phyloP scores from a whole-genome alignment of 2,113 vertebrate genomes.

The Carollia perspicillata region DNA sequence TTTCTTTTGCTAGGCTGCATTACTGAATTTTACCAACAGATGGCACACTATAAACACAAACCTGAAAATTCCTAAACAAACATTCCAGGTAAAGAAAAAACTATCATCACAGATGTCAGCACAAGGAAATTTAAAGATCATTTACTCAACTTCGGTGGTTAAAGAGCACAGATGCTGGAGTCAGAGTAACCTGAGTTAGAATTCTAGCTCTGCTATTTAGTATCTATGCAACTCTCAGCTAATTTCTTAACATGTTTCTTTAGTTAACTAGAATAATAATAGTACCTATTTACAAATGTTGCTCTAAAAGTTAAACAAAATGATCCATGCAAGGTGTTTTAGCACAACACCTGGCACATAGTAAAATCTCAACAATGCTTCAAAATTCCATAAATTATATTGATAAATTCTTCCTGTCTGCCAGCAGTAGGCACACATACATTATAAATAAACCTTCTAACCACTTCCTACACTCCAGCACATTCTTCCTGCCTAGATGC shows the following conservation, averaged over 20 bases:
- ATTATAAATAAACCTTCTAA: neutral
- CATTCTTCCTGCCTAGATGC: neutral
- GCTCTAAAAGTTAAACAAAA: conserved; percentile 8
- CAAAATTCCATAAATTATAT: neutral
- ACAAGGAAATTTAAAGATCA: neutral
- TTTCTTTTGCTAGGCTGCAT: neutral
- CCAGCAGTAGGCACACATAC: neutral
- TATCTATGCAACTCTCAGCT: neutral
- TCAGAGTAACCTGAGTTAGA: neutral
- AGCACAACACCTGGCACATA: neutral
- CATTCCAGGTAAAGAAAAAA: neutral
- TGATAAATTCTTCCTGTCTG: neutral
- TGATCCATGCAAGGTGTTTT: neutral
- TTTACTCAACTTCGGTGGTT: neutral
- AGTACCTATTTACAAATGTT: neutral
- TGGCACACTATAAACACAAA: conserved; percentile 58
- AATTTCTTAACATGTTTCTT: neutral
- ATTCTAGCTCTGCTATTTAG: neutral
- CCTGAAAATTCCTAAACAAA: neutral
- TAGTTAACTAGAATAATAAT: neutral
- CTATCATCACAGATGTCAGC: neutral
- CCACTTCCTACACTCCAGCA: neutral
- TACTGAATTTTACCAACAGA: conserved; percentile 51
- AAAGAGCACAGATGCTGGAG: neutral
- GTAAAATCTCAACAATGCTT: neutral